Conservation (phyloP, 2,797 vertebrate genomes). For the Corythornis leucogaster region DNA sequence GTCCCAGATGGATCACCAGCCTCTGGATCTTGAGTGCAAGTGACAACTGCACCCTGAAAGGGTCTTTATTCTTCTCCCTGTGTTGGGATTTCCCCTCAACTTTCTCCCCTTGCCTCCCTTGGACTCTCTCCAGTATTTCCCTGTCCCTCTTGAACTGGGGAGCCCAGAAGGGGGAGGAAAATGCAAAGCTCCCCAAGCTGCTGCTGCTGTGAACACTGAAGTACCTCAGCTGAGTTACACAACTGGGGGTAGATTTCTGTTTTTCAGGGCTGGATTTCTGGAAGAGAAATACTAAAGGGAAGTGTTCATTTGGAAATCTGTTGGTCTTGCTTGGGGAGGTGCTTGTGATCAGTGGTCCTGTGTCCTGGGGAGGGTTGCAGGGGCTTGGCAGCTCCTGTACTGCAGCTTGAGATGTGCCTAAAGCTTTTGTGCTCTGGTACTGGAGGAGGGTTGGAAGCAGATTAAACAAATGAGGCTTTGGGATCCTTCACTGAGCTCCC, state of each 20-base stretch:
- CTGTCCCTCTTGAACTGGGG: too few relatives aligned
- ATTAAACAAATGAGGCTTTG: neutral
- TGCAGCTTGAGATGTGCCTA: neutral
- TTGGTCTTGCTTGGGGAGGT: neutral
- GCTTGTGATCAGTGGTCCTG: neutral
- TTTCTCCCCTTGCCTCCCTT: neutral
- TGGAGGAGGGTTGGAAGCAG: rapidly evolving
- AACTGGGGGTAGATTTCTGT: neutral
- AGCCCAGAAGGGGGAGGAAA: neutral
- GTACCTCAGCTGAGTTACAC: neutral
- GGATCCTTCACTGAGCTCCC: neutral
- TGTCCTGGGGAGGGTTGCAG: neutral
- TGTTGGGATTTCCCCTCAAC: neutral
- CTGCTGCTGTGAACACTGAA: neutral
- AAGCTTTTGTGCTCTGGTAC: neutral
- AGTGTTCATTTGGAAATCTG: neutral
- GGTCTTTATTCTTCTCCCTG: neutral
- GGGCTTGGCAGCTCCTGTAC: neutral
- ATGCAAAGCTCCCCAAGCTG: neutral
- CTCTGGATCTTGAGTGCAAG: neutral
- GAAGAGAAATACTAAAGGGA: neutral
- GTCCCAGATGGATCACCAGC: neutral
- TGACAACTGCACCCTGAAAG: neutral
- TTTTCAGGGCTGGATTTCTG: neutral
- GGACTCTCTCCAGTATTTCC: too few relatives aligned